phyloP scores from a whole-genome alignment of 2,797 vertebrate species.

The Anomalospiza imberbis region DNA sequence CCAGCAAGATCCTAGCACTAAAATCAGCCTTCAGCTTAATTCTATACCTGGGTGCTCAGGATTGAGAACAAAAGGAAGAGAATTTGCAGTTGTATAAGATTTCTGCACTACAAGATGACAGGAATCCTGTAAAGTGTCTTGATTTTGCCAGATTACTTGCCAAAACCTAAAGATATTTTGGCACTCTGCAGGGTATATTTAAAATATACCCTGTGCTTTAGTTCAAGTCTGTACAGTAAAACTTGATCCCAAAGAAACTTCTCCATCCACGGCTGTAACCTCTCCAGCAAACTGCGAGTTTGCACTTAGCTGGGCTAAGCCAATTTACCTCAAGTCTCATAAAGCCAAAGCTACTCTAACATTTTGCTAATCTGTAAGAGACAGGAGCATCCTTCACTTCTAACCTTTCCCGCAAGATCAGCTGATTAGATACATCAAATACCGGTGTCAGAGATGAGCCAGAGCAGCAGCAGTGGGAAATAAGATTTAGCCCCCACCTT shows the following conservation, averaged over 20 bases:
- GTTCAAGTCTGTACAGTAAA: background rate
- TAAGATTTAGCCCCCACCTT: constrained; percentile 31
- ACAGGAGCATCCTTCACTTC: constrained; percentile 49
- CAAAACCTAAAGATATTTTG: background rate
- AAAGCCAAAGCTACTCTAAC: constrained; percentile 10
- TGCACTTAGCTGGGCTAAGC: background rate
- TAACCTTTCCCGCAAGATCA: constrained; percentile 46
- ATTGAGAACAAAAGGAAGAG: background rate
- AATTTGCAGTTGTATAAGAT: background rate
- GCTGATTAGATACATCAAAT: constrained; percentile 31
- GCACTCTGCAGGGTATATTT: background rate
- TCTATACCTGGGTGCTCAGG: background rate
- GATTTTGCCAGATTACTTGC: background rate
- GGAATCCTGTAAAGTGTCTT: background rate
- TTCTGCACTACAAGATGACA: background rate
- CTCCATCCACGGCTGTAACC: background rate
- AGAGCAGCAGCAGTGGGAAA: constrained; percentile 42
- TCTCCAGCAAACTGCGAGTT: background rate
- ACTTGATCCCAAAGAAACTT: background rate
- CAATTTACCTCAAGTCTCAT: constrained; percentile 26
- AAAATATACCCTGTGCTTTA: background rate
- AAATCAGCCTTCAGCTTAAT: background rate
- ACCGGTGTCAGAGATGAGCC: background rate
- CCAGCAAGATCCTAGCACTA: background rate
- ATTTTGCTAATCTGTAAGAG: constrained; percentile 37